Base-by-base conservation (phyloP, 1,140 invertebrate genomes). In the Pseudomyrmex gracilis region DNA sequence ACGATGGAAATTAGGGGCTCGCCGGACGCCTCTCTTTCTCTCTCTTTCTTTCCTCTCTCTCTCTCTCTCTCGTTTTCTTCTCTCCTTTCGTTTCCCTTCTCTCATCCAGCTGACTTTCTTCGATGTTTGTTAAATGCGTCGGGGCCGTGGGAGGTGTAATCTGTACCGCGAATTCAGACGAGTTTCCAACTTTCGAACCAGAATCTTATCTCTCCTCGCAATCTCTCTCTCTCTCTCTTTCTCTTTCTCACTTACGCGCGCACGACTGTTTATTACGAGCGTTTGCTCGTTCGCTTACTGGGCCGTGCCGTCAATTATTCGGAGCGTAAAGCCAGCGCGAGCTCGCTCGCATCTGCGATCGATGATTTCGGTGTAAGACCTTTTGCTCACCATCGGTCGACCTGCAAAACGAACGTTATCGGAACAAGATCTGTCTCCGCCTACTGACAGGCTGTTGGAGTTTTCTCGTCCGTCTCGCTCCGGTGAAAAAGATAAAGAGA, bases 1-100 rank as follows among this genome's bases (percentile, higher is more conserved):
- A 89, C 87, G 87, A 89, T 89, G 86, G 87, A 89, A 89, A 89
- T 89, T 89, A 89, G 87, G 87, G 86, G 78, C 86, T 89, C 84
- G 82, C 87, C 76, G 84, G 88, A 89, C 85, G 73, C 85, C 87
- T 82, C 43, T 57, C 67, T 88, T 82, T 20, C 70, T 80, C 67
- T 73, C 83, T 66, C 17, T 70, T 68, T 47, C 24, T 47, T 49
- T 60, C 34, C 58, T 67, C 45, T 78, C 57, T 17, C 10, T 34
- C 13, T 67, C 43, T 73, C 51, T 73, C 84, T 68, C 83, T 76
- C 83, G 15, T 55, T 84, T 49, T 55, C 64, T 68, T 47, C 84
- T 66, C 58, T 45, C 64, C 47, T 15, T 57, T 22, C 34, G 57
- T 43, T 64, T 49, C 45, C 53, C 66, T 57, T 51, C 15, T 58